phyloP scores from a whole-genome alignment of 2,888 invertebrate species.

The Melieria omissa region DNA sequence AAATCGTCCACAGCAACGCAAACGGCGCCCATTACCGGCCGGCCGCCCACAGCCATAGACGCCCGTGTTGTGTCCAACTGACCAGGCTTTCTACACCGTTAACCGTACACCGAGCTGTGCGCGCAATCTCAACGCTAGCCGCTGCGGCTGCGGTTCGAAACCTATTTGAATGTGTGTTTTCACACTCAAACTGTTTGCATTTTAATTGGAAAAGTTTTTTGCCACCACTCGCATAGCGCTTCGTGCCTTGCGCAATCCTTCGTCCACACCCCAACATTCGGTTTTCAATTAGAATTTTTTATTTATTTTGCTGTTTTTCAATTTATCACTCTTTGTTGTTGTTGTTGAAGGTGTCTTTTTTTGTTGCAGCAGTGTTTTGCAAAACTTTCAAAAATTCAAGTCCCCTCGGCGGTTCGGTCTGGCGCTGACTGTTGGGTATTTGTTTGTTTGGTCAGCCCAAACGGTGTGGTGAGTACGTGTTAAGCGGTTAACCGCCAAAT shows the following conservation, averaged over 20 bases:
- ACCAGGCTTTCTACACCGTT: no score
- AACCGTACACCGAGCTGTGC: no score
- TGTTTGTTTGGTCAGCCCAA: conserved; percentile 4
- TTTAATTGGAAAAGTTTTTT: conserved; percentile 44
- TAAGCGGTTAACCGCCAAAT: conserved; percentile 29
- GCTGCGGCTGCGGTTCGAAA: no score
- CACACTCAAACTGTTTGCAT: conserved; percentile 30
- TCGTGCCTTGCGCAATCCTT: background rate
- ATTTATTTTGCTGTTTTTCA: conserved; percentile 12
- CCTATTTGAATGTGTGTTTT: background rate
- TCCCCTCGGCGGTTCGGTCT: no score
- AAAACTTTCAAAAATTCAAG: no score
- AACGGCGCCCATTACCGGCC: no score
- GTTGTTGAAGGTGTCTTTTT: background rate
- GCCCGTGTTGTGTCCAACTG: no score
- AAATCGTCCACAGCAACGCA: no score
- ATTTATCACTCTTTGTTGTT: conserved; percentile 5
- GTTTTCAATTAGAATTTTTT: background rate
- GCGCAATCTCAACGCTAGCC: no score
- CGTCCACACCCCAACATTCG: no score
- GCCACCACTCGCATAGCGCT: background rate
- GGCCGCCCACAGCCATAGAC: no score
- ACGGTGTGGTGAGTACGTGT: conserved; percentile 15
- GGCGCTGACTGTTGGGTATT: background rate
- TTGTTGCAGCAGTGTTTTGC: background rate